Base-by-base conservation (phyloP, 2,797 vertebrate genomes). In the Schizothorax lantsangensis region DNA sequence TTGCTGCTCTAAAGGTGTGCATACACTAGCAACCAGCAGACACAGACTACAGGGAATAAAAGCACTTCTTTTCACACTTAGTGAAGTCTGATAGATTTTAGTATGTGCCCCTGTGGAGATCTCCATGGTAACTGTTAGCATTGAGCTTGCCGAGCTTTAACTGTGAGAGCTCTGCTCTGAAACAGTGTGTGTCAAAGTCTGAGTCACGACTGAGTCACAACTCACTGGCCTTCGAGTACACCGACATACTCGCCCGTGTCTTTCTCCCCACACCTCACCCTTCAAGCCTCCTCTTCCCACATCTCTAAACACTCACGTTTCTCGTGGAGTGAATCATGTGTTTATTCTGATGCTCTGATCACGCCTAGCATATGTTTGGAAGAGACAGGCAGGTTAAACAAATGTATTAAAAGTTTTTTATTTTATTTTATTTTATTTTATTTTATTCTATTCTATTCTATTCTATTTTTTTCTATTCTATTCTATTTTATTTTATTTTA, bases 141-240 rank as follows among this genome's bases (percentile, higher is more conserved):
- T 72, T 83, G 74, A 72, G 75, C 73, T 57, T 80, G 74, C 79
- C 62, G 84, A 79, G 87, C 73, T 84, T 84, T 80, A 86, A 81
- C 86, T 85, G 84, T 52, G 75, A 52, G 71, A 86, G 77, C 57
- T 36, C 40, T 33, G n/a, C 45, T 79, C 84, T 86, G 43, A 86
- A 77, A 71, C 62, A 71, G 62, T 43, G 43, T 79, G 64, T 83
- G 52, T 73, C 75, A 85, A 78, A 81, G 57, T 62, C 69, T 82
- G 85, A 90, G 83, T 88, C 89, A 88, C 74, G n/a, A 87, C 75
- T 88, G 81, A 90, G 72, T 88, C 89, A 90, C 64, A 79, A 79
- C 77, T 86, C 73, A 66, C 81, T 85, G 69, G 62, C 84, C 84
- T 84, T 88, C 86, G 83, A 82, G 79, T 59, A 75, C 72, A 80